Conservation (phyloP, 2,113 vertebrate species). For the Cynopterus brachyotis region DNA sequence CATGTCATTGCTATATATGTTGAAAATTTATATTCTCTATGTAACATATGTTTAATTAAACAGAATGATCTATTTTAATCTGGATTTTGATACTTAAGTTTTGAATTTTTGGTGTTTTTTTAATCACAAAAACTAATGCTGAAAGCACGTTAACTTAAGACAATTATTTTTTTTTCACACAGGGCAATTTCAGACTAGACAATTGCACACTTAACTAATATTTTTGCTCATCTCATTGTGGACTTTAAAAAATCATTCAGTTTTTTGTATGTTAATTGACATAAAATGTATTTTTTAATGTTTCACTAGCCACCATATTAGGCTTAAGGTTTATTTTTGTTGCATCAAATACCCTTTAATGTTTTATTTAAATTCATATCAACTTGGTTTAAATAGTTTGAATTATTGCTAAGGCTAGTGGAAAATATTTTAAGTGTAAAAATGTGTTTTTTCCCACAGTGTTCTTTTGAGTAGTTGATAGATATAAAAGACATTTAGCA, state of each 20-base stretch:
- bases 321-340: slow-evolving; percentile 24
- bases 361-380: slow-evolving; percentile 44
- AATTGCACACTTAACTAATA: not conserved
- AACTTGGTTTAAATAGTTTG: slow-evolving; percentile 16
- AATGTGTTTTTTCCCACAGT: not conserved
- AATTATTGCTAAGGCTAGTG: slow-evolving; percentile 43
- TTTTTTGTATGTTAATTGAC: not conserved
- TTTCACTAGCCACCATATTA: not conserved
- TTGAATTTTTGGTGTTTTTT: slow-evolving; percentile 21
- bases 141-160: not conserved
- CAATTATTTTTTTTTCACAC: slow-evolving; percentile 10
- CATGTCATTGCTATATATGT: not conserved
- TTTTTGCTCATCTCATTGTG: not conserved
- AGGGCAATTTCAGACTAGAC: not conserved
- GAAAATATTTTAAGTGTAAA: slow-evolving; percentile 54
- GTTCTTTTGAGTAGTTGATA: slow-evolving; percentile 59
- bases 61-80: slow-evolving; percentile 16
- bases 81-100: not conserved
- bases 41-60: not conserved
- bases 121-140: not conserved
- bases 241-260: slow-evolving; percentile 53
- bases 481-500: slow-evolving; percentile 70
- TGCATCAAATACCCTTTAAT: not conserved
- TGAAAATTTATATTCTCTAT: not conserved
- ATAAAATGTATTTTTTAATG: not conserved